A percentile compares a stretch with the other conserved stretches of the same genome.
Conservation (phyloP, 92 coral and sea anemone species). For the Nematostella vectensis region DNA sequence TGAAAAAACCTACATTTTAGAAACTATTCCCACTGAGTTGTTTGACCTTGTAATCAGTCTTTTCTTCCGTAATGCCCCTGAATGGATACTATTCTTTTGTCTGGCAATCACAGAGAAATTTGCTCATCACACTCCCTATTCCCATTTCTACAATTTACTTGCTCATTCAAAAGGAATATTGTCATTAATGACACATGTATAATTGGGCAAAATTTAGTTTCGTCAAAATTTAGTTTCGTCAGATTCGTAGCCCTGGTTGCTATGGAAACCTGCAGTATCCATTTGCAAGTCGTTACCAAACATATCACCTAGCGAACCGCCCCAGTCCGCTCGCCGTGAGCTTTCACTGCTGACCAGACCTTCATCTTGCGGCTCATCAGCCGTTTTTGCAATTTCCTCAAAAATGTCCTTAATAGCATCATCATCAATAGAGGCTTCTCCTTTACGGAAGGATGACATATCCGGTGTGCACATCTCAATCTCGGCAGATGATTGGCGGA, state of each 20-base stretch:
- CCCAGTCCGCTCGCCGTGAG: not conserved
- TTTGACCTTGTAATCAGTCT: too few species aligned
- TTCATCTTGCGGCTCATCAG: not conserved
- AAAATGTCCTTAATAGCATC: not conserved
- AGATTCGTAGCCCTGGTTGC: not conserved
- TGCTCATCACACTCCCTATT: not conserved
- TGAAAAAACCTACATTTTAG: too few species aligned
- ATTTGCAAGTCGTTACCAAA: not conserved
- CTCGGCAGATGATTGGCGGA: too few species aligned
- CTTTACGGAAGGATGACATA: too few species aligned
- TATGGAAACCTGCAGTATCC: not conserved
- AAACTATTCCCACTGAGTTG: too few species aligned
- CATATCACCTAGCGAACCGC: not conserved
- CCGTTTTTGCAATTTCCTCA: not conserved
- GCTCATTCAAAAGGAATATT: not conserved
- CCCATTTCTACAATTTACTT: not conserved
- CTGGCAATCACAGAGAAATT: too few species aligned
- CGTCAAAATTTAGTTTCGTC: not conserved
- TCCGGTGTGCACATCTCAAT: too few species aligned
- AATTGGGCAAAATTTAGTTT: not conserved
- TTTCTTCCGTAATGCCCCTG: too few species aligned
- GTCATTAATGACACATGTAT: not conserved
- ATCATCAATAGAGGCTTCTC: not conserved
- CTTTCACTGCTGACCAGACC: not conserved
- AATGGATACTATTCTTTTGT: too few species aligned